These are phyloP conservation scores for Fregetta grallaria DNA, from an alignment of 2,113 vertebrate genomes.

Conservation along the genomic window DNA sequence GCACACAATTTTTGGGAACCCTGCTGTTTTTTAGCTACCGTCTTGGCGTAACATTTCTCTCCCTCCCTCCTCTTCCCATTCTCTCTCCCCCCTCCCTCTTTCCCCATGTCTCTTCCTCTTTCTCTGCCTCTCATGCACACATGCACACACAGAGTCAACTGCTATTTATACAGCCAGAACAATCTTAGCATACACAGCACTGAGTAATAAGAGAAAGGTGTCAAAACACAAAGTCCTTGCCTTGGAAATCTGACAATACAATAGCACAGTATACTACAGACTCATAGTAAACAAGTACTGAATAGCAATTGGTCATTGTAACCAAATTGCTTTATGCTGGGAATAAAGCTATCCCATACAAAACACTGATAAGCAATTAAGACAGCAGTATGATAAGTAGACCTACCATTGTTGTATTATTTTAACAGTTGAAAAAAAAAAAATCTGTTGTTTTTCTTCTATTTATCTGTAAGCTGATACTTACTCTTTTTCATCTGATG, in stretches of 20 bases:
- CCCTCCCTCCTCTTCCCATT: not conserved
- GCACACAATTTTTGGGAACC: not conserved
- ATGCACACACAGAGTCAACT: not conserved
- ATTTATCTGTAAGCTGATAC: not conserved
- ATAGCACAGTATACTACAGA: not conserved
- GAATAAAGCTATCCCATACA: not conserved
- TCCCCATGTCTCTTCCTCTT: not conserved
- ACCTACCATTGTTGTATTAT: not conserved
- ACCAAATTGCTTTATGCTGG: not conserved
- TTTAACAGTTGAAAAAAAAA: not conserved
- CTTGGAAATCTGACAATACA: not conserved
- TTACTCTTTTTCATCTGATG: not conserved
- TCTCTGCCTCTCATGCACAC: not conserved
- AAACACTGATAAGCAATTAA: not conserved
- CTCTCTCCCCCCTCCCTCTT: not conserved
- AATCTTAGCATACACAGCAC: not conserved
- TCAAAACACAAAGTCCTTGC: not conserved
- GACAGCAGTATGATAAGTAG: not conserved
- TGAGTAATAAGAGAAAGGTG: not conserved
- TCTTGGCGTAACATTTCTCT: fast-evolving
- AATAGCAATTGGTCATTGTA: not conserved
- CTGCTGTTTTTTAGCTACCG: not conserved
- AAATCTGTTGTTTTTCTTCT: not conserved
- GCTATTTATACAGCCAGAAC: not conserved
- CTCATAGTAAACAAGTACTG: not conserved